These are phyloP conservation scores for Sus cebifrons DNA, from an alignment of 2,797 vertebrate species.

Conservation along the genomic window DNA sequence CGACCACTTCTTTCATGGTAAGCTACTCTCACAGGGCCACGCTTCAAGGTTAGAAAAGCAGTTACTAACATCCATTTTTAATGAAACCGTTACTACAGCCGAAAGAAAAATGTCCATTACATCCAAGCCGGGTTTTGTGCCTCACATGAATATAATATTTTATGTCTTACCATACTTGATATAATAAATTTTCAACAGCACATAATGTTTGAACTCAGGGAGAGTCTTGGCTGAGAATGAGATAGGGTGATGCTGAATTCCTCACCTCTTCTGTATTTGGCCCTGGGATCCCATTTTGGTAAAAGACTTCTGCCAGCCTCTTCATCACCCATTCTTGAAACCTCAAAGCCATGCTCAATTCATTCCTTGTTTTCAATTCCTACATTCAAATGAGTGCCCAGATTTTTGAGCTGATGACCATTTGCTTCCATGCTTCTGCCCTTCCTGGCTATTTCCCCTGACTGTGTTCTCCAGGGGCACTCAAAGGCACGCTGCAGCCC, in stretches of 20 bases:
- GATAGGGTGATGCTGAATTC: background rate
- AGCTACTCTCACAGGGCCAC: background rate
- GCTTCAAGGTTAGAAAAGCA: conserved; percentile 50
- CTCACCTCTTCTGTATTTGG: background rate
- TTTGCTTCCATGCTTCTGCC: too few relatives aligned
- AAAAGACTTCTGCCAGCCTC: background rate
- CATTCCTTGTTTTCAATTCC: background rate
- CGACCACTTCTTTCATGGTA: conserved; percentile 65
- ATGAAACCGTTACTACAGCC: conserved; percentile 37
- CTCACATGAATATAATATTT: background rate
- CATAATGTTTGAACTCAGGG: background rate
- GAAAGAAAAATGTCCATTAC: conserved; percentile 7
- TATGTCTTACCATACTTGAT: conserved; percentile 19
- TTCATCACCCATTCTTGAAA: background rate
- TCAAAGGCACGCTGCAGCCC: background rate
- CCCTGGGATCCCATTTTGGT: background rate
- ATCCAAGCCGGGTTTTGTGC: background rate
- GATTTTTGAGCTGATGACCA: background rate
- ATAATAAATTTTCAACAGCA: background rate
- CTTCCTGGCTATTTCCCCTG: fast-evolving
- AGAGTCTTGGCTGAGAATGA: background rate
- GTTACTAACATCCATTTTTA: conserved; percentile 58
- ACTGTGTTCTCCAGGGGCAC: background rate
- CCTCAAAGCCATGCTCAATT: background rate
- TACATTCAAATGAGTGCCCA: background rate